A percentile compares a stretch with the other conserved stretches of the same genome.
phyloP scores from a whole-genome alignment of 2,888 invertebrate genomes.

The Electrophaes corylata region DNA sequence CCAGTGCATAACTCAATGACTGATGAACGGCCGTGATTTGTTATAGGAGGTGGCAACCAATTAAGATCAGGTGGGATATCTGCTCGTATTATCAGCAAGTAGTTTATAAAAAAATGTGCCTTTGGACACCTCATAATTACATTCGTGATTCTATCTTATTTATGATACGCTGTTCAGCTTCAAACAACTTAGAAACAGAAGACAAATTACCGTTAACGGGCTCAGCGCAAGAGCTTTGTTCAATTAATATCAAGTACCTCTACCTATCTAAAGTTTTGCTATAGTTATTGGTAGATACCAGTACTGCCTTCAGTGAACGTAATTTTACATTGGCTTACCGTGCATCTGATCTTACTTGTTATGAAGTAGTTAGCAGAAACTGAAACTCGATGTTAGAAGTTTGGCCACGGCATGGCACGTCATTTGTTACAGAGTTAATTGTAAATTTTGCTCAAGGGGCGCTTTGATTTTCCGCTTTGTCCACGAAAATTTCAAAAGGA shows the following conservation, averaged over 20 bases:
- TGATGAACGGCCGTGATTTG: no score
- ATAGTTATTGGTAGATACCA: neutral
- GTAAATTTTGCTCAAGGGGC: slow-evolving; percentile 3
- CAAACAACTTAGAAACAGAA: neutral
- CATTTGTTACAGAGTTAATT: slow-evolving; percentile 17
- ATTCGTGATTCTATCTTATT: neutral
- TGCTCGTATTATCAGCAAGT: no score
- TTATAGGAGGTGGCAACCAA: no score
- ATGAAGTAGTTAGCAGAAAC: slow-evolving; percentile 18
- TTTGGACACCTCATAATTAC: no score
- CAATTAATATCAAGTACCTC: neutral
- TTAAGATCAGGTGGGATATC: no score
- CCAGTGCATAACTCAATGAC: no score
- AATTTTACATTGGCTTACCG: neutral
- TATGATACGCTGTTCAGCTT: neutral
- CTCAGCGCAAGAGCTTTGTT: neutral
- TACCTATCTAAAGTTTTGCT: neutral
- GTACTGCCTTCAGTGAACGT: neutral
- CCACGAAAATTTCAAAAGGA: neutral
- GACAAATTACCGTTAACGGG: neutral
- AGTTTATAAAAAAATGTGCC: no score
- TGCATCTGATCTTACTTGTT: slow-evolving; percentile 4
- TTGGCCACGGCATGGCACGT: neutral
- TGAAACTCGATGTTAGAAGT: slow-evolving; percentile 13
- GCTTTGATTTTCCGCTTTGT: neutral